These are phyloP conservation scores for Mustela lutreola DNA, from an alignment of 2,113 vertebrate genomes.

Conservation along the genomic window DNA sequence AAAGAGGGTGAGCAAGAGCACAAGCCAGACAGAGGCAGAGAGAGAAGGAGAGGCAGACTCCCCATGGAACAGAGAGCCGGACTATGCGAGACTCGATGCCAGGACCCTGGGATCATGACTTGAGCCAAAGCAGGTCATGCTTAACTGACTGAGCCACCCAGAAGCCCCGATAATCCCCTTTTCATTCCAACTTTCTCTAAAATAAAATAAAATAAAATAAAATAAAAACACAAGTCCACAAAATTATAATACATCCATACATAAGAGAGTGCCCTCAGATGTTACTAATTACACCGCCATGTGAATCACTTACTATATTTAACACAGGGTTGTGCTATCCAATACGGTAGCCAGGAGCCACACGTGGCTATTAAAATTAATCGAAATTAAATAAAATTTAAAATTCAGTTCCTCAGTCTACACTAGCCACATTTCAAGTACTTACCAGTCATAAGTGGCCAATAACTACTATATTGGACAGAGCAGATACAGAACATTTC, in stretches of 20 bases:
- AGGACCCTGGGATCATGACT: neutral
- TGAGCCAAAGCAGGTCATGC: neutral
- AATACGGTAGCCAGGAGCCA: neutral
- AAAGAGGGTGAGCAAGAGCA: neutral
- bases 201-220: slow-evolving; percentile 57
- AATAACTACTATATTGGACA: neutral
- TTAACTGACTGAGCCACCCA: neutral
- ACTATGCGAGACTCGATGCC: neutral
- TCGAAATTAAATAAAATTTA: neutral
- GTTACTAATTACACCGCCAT: neutral
- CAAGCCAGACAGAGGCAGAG: neutral
- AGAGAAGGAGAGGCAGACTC: neutral
- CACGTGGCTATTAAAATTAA: neutral
- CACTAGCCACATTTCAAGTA: neutral
- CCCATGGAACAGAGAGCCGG: neutral
- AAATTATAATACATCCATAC: neutral
- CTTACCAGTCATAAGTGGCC: neutral
- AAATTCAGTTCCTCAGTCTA: neutral
- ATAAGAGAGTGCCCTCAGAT: neutral
- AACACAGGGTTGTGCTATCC: neutral
- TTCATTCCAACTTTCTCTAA: slow-evolving; percentile 34
- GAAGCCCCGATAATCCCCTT: neutral
- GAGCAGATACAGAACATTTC: neutral
- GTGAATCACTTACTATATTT: neutral
- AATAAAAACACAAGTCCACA: neutral